Evolutionary conservation across 1,140 invertebrate genomes (phyloP).

Genomic region (Drosophila obscura): DNA sequence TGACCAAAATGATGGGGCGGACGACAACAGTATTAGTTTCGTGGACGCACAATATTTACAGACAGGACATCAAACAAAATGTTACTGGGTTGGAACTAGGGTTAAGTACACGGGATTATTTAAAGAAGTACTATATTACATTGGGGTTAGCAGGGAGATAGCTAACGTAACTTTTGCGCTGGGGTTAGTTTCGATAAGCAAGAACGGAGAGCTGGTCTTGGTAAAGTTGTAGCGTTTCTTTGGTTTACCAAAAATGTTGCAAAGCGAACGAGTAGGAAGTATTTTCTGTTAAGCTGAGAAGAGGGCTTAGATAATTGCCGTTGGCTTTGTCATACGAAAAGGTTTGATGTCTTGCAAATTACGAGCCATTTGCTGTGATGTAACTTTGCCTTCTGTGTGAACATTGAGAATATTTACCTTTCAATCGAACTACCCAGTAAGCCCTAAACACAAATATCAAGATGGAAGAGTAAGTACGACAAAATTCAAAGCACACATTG

Average conservation of each 20-base stretch:
- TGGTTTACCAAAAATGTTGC: slow-evolving; percentile 47
- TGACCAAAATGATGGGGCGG: slow-evolving; percentile 22
- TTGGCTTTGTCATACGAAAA: slow-evolving; percentile 23
- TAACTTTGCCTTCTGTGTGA: no score
- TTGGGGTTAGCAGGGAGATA: slow-evolving; percentile 54
- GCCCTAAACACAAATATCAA: slow-evolving; percentile 32
- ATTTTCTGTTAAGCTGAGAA: not conserved
- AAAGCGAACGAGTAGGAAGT: slow-evolving; percentile 11
- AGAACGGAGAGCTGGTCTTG: slow-evolving; percentile 35
- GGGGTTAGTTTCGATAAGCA: slow-evolving; percentile 46
- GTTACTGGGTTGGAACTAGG: slow-evolving; percentile 29
- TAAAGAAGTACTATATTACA: slow-evolving; percentile 54
- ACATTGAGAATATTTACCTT: slow-evolving; percentile 36
- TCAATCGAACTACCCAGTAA: slow-evolving; percentile 15
- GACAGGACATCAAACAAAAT: slow-evolving; percentile 45
- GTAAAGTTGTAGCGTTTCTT: slow-evolving; percentile 22
- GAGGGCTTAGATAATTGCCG: not conserved
- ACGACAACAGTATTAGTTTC: slow-evolving; percentile 46
- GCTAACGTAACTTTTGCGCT: slow-evolving; percentile 35
- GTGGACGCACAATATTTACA: slow-evolving; percentile 69
- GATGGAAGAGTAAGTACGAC: slow-evolving; percentile 49
- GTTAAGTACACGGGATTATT: slow-evolving; percentile 41
- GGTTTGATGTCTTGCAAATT: not conserved
- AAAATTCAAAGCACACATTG: slow-evolving; percentile 68
- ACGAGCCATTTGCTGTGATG: no score